These are phyloP conservation scores for Hylia prasina DNA, from an alignment of 2,113 vertebrate genomes.

Conservation along the genomic window DNA sequence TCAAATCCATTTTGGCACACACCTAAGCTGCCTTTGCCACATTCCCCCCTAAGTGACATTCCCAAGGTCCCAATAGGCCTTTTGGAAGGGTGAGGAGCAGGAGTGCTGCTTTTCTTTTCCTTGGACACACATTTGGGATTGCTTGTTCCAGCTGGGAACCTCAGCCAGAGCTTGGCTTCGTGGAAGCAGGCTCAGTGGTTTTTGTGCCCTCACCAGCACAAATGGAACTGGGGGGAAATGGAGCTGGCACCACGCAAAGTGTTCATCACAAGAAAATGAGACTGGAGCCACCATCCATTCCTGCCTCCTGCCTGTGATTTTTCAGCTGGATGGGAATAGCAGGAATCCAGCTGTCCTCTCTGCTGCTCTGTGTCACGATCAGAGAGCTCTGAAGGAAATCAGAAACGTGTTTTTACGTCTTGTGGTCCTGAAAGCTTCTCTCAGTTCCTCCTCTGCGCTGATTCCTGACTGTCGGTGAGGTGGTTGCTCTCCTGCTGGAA, in stretches of 20 bases:
- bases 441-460: fast-evolving
- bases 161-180: background rate
- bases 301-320: background rate
- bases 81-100: background rate
- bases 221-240: background rate
- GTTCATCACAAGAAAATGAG: background rate
- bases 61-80: background rate
- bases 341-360: background rate
- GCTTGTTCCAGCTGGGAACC: background rate
- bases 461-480: background rate
- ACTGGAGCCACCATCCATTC: background rate
- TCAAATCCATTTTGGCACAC: background rate
- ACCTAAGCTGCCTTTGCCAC: background rate
- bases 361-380: background rate
- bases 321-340: background rate
- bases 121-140: fast-evolving
- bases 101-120: background rate
- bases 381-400: background rate
- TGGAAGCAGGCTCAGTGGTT: background rate
- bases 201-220: background rate
- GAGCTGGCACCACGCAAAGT: background rate
- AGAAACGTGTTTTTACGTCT: background rate
- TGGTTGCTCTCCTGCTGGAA: background rate
- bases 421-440: background rate
- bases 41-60: background rate